Evolutionary conservation across 37 sponge, comb jelly and placozoan species (phyloP).

Genomic region (Oscarella lobularis): DNA sequence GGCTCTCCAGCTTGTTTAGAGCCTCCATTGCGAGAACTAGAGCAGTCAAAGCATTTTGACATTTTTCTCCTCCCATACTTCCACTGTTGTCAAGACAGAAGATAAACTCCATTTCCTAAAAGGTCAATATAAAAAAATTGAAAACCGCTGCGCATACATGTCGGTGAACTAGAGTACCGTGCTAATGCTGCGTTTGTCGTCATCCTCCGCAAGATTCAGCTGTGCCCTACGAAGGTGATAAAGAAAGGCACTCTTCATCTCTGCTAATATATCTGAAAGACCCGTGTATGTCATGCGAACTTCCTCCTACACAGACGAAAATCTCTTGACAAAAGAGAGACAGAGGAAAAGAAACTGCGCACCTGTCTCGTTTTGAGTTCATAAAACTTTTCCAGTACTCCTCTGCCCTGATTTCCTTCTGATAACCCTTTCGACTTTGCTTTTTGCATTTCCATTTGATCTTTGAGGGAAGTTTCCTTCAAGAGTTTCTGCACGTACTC

Average conservation of each 20-base stretch:
- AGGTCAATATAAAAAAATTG: no score
- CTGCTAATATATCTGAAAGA: neutral
- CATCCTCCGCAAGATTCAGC: neutral
- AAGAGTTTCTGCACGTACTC: no score
- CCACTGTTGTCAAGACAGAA: neutral
- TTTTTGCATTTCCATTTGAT: no score
- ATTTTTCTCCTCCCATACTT: neutral
- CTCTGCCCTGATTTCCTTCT: no score
- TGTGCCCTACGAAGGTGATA: neutral
- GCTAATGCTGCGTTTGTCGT: neutral
- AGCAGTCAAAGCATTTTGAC: neutral
- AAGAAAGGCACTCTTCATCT: neutral
- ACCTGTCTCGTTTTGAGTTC: no score
- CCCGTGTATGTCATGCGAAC: conserved; percentile 2
- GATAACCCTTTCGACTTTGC: no score
- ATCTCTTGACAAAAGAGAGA: no score
- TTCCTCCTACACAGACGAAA: neutral
- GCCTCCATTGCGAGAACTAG: neutral
- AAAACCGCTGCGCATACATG: no score
- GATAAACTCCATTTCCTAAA: neutral
- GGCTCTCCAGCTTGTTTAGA: neutral
- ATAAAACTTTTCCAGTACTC: no score
- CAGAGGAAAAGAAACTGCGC: no score
- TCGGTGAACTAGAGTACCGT: no score
- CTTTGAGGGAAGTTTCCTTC: no score